Evolutionary conservation across 2,113 vertebrate genomes (phyloP).

Genomic region (Pardalotus punctatus): DNA sequence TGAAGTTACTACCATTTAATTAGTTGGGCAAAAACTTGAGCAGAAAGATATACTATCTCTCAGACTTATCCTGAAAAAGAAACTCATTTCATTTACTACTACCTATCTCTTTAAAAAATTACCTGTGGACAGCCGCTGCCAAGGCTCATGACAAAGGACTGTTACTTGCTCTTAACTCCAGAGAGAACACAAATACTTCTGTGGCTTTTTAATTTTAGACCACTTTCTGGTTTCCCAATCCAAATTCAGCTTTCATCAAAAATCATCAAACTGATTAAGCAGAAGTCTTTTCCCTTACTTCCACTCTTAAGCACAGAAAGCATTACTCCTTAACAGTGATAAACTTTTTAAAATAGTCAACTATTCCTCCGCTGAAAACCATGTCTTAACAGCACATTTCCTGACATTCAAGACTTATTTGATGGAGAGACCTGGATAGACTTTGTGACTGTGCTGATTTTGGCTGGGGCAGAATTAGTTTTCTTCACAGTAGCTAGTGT

Average conservation of each 20-base stretch:
- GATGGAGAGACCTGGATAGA: neutral
- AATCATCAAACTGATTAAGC: neutral
- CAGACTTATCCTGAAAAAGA: neutral
- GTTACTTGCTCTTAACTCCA: neutral
- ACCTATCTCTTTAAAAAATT: neutral
- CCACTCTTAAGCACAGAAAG: neutral
- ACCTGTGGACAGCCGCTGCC: neutral
- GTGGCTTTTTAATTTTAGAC: neutral
- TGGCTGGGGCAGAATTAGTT: neutral
- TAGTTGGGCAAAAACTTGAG: neutral
- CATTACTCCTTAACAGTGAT: neutral
- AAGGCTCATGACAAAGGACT: neutral
- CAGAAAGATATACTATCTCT: neutral
- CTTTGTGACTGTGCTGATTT: neutral
- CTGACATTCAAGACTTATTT: neutral
- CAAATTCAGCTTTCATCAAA: neutral
- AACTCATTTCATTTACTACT: neutral
- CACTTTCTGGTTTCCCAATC: neutral
- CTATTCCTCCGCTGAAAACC: neutral
- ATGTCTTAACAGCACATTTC: neutral
- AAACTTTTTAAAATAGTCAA: neutral
- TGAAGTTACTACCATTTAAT: neutral
- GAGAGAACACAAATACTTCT: neutral
- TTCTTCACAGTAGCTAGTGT: neutral
- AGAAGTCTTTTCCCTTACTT: neutral